A percentile compares a stretch with the other conserved stretches of the same genome.
These are phyloP conservation scores for Odontothrips loti DNA, from an alignment of 2,888 invertebrate species.

Conservation along the genomic window DNA sequence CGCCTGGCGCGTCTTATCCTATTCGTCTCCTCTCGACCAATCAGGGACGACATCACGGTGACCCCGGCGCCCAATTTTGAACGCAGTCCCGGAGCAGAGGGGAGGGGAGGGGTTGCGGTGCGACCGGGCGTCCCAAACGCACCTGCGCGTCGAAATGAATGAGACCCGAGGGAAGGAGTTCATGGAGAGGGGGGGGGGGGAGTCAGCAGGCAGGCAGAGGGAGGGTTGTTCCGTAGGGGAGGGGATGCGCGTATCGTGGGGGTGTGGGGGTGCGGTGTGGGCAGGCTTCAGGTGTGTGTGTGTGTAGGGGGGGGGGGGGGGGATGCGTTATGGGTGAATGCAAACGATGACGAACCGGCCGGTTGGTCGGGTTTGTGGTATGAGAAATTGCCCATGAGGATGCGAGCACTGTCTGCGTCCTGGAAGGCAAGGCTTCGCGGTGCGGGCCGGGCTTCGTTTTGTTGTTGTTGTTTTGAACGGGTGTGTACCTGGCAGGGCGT, in stretches of 20 bases:
- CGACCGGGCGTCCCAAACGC: background rate
- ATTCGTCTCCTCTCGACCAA: no score
- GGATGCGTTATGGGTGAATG: background rate
- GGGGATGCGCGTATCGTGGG: no score
- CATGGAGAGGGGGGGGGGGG: background rate
- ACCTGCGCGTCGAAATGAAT: slow-evolving; percentile 16
- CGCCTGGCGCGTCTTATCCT: no score
- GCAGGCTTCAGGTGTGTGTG: background rate
- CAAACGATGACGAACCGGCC: background rate
- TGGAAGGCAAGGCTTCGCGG: background rate
- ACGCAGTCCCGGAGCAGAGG: background rate
- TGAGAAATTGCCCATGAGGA: background rate
- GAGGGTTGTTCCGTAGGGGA: background rate
- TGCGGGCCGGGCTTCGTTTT: background rate
- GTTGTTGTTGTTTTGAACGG: background rate
- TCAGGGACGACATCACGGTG: no score
- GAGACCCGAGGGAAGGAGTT: background rate
- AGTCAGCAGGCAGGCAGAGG: background rate
- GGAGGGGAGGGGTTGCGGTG: background rate
- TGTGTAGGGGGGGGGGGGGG: background rate
- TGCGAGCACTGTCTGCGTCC: background rate
- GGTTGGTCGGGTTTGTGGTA: background rate
- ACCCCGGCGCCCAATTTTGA: no score
- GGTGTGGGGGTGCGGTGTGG: background rate
- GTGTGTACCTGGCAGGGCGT: slow-evolving; percentile 13